These are phyloP conservation scores for Caenorhabditis macrosperma DNA, from an alignment of 2,888 invertebrate genomes.

Conservation along the genomic window DNA sequence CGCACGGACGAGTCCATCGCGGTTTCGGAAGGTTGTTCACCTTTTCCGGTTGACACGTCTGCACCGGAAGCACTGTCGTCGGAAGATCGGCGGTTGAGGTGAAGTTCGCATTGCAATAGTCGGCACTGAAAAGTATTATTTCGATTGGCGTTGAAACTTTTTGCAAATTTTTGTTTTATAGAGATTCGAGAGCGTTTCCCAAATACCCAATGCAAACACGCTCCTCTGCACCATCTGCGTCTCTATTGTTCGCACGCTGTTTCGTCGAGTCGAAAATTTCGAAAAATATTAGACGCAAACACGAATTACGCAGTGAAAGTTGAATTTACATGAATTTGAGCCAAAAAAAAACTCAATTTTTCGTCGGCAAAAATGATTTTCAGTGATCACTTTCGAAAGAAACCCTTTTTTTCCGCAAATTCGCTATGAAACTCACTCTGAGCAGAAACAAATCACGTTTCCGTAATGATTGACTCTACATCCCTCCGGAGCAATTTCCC, in stretches of 20 bases:
- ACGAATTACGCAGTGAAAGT: no score
- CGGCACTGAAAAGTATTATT: conserved; percentile 45
- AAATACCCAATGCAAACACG: no score
- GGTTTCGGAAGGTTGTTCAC: conserved; percentile 47
- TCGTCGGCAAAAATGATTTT: no score
- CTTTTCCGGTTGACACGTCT: conserved; percentile 58
- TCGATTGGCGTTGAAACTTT: no score
- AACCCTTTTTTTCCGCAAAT: not conserved
- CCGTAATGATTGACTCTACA: conserved; percentile 65
- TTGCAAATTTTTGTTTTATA: no score
- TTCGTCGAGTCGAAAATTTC: no score
- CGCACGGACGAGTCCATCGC: conserved; percentile 63
- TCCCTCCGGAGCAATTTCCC: conserved; percentile 49
- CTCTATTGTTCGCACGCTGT: no score
- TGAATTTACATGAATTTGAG: no score
- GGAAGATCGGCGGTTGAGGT: conserved; percentile 28
- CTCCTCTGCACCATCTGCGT: no score
- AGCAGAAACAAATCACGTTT: conserved; percentile 63
- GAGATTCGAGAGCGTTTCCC: not conserved
- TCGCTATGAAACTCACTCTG: conserved; percentile 36
- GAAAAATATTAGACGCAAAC: no score
- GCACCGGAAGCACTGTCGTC: conserved; percentile 45
- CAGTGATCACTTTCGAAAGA: no score
- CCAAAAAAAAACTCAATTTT: no score
- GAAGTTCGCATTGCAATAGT: conserved; percentile 59